Evolutionary conservation across 2,888 invertebrate species (phyloP).

Genomic region (Allolobophora icterica): DNA sequence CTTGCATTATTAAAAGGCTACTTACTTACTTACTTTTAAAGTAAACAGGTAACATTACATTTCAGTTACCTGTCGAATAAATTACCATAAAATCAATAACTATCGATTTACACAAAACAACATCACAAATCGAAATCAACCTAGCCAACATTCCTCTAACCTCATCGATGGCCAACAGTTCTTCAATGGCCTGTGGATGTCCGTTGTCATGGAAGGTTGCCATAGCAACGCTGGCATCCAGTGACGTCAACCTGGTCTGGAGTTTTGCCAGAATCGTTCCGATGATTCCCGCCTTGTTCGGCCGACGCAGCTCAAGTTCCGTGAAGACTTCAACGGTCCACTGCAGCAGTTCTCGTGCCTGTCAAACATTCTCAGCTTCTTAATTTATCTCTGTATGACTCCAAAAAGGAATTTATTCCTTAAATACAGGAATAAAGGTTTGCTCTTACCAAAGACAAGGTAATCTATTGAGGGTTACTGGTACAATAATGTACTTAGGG

Average conservation of each 20-base stretch:
- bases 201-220: conserved; percentile 31
- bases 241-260: conserved; percentile 54
- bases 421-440: too few relatives aligned
- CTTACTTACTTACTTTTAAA: too few relatives aligned
- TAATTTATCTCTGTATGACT: too few relatives aligned
- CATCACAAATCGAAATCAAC: not conserved
- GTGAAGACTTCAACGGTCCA: conserved; percentile 57
- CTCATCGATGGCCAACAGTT: not conserved
- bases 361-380: not conserved
- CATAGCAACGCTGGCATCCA: conserved; percentile 53
- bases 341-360: conserved; percentile 55
- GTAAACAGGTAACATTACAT: too few relatives aligned
- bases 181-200: not conserved
- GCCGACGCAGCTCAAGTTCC: conserved; percentile 53
- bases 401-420: too few relatives aligned
- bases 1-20: too few relatives aligned
- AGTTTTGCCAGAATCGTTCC: conserved; percentile 56
- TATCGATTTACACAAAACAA: not conserved
- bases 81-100: too few relatives aligned
- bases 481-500: too few relatives aligned
- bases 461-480: too few relatives aligned
- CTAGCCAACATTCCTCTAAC: not conserved
- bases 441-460: too few relatives aligned
- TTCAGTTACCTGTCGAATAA: too few relatives aligned
- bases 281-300: conserved; percentile 55